phyloP scores from a whole-genome alignment of 2,797 vertebrate species.

The Gallinago solitaria region DNA sequence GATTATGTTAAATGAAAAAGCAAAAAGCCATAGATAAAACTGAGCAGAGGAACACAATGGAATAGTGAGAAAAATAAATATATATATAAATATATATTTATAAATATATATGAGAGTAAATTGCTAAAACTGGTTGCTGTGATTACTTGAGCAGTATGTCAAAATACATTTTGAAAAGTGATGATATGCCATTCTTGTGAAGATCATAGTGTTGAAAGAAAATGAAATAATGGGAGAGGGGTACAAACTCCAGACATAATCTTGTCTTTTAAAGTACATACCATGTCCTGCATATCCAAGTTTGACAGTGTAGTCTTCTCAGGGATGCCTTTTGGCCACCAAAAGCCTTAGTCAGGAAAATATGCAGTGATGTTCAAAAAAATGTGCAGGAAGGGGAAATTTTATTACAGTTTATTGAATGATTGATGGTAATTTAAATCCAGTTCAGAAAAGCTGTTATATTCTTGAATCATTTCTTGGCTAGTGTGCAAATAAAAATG shows the following conservation, averaged over 20 bases:
- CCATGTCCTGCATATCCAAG: background rate
- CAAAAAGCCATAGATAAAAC: background rate
- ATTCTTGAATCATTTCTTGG: constrained; percentile 9
- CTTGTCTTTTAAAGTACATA: background rate
- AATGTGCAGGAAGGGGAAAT: constrained; percentile 41
- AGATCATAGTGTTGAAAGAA: background rate
- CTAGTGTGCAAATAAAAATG: constrained; percentile 6
- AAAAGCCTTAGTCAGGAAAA: constrained; percentile 65
- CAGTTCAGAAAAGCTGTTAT: constrained; percentile 15
- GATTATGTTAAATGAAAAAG: background rate
- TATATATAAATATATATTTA: too few relatives aligned
- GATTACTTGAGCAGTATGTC: background rate
- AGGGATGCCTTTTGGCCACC: constrained; percentile 14
- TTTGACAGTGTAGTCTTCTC: background rate
- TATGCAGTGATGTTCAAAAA: constrained; percentile 25
- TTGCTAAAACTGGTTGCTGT: background rate
- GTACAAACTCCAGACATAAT: background rate
- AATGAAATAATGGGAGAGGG: background rate
- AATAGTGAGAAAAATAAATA: background rate
- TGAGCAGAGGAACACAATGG: background rate
- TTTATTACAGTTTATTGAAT: constrained; percentile 60
- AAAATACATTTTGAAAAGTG: background rate
- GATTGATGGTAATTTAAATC: constrained; percentile 30
- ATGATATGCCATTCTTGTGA: background rate
- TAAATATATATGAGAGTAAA: background rate